phyloP scores from a whole-genome alignment of 2,797 vertebrate genomes.

The Amazona ochrocephala region DNA sequence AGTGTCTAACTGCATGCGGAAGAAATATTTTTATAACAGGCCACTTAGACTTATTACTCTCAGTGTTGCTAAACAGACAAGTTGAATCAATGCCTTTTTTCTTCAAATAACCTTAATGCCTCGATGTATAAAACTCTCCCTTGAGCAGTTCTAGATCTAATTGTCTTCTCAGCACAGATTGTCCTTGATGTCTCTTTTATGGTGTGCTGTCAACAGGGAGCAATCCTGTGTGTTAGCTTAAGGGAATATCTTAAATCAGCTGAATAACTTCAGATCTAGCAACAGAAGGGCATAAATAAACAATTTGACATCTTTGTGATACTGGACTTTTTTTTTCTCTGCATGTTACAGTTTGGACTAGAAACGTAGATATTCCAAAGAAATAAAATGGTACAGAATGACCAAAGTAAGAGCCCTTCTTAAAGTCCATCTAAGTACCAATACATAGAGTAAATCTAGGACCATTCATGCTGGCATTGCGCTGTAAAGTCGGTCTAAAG shows the following conservation, averaged over 20 bases:
- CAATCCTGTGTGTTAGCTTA: not conserved
- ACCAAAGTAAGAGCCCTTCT: not conserved
- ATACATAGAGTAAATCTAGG: rapidly evolving
- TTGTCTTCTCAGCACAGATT: not conserved
- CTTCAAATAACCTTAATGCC: not conserved
- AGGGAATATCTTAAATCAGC: not conserved
- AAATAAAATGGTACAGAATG: not conserved
- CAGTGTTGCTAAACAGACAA: not conserved
- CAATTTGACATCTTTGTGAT: not conserved
- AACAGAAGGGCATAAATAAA: not conserved
- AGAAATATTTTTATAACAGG: not conserved
- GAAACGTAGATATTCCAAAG: not conserved
- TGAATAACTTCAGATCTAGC: not conserved
- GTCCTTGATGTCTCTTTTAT: not conserved
- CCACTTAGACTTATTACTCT: not conserved
- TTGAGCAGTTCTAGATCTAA: not conserved
- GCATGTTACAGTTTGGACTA: not conserved
- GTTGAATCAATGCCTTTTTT: not conserved
- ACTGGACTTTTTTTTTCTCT: not conserved
- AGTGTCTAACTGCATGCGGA: rapidly evolving
- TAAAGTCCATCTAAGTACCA: not conserved
- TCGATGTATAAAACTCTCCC: not conserved
- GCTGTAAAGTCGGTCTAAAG: not conserved
- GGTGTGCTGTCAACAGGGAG: not conserved
- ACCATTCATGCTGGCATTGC: not conserved